Evolutionary conservation across 1,140 invertebrate genomes (phyloP), one percentile per base, ranked within the genome.

Genomic region (Ectropis grisescens): DNA sequence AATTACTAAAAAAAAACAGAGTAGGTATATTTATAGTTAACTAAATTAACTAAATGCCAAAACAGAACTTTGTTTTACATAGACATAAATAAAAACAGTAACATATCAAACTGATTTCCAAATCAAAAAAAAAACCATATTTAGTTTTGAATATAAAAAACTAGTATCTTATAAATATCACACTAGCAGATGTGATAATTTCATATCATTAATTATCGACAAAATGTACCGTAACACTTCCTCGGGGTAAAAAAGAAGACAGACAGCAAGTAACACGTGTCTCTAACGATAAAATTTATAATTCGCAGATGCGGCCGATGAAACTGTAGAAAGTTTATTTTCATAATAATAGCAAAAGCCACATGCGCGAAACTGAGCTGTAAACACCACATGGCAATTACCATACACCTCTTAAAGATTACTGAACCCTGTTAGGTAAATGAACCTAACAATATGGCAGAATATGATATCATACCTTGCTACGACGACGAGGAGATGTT

Each of bases 271-370:
- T 8, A 59, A 71, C 74, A 79, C 67, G 67, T 80, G 75, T 58
- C 33, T 45, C 47, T 49, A 48, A 40, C 37, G 44, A 76, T 71
- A 68, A 62, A 75, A 57, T 64, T 72, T 71, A 80, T 72, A 81
- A 74, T 81, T 67, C 60, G 67, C 76, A 81, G 76, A 81, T 81
- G 72, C 56, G 69, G 67, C 62, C 66, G 62, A 64, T 52, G 52
- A 42, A 55, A 47, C 52, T 26, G 44, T 34, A 72, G 75, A 81
- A 81, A 81, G 76, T 81, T 81, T 81, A 81, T 78, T 81, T 78
- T 78, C 76, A 68, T 71, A 78, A 81, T 78, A 78, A 76, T 81
- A 78, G 70, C 75, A 58, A 75, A n/a, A 26, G 24, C 67, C 68
- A 76, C 52, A 78, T 76, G 72, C 58, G 67, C 57, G 40, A 49